Base-by-base conservation (phyloP, 2,113 vertebrate species). In the Toxostoma redivivum region DNA sequence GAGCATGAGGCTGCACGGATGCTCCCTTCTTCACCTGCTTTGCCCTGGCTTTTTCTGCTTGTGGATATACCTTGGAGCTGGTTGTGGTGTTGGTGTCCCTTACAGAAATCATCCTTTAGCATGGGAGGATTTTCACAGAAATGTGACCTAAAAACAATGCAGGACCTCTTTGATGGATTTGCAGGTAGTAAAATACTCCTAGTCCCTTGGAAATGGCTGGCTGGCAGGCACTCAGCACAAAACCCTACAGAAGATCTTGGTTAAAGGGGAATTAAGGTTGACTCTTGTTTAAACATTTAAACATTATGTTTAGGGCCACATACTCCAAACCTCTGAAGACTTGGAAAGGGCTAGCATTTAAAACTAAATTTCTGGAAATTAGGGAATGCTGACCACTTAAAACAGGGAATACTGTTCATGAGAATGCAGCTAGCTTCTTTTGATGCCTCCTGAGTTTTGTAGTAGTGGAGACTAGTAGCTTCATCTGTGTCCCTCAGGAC, bases 1-100 rank as follows among this genome's bases (percentile, higher is more conserved):
- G 3, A 1, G 4, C 1, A 0, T 11, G 47, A 38, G 1, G 1
- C 30, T 48, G 53, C 64, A 3, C 13, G 38, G 44, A 14, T 62
- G 58, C 14, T 87, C 45, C 35, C 9, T 94, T 88, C 54, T 56
- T 38, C 24, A 11, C 12, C 40, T 73, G 60, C 30, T 81, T 42
- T 70, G 50, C 2, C 1, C 24, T 44, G 28, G 6, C 13, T 77
- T 84, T 57, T 78, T 35, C 14, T 44, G 60, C 67, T 51, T 30
- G 24, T 27, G 20, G 20, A 7, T 17, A 2, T 22, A 3, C 13
- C 24, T 23, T 20, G 27, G 44, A 58, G 25, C 24, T 58, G 28
- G 44, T 40, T 40, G 28, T 35, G 22, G 27, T 10, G 20, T 44
- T 44, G 47, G 18, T 1, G 2, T 66, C 24, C 19, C 10, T 79